These are phyloP conservation scores for Cosmia pyralina DNA, from an alignment of 2,888 invertebrate genomes.

Conservation along the genomic window DNA sequence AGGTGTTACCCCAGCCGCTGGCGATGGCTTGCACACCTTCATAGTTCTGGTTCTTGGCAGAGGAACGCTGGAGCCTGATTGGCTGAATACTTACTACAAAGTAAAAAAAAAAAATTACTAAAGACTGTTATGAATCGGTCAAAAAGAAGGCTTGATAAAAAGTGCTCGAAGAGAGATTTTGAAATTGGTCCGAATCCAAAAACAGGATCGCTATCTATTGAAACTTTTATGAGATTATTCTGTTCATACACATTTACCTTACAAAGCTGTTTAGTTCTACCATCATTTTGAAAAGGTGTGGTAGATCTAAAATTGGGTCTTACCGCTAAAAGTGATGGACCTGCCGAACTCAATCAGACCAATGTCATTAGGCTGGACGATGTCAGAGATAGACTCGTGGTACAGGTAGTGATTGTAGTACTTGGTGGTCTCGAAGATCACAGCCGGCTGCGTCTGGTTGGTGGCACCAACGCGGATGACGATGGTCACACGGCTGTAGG, in stretches of 20 bases:
- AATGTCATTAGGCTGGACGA: conserved; percentile 78
- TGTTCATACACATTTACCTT: neutral
- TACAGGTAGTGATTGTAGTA: conserved; percentile 77
- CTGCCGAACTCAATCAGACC: conserved; percentile 71
- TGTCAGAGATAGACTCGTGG: conserved; percentile 56
- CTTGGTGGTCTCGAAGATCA: conserved; percentile 75
- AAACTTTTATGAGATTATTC: neutral
- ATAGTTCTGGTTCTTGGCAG: conserved; percentile 51
- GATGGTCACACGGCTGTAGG: conserved; percentile 71
- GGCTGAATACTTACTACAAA: conserved; percentile 54
- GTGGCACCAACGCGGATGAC: conserved; percentile 73
- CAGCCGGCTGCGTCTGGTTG: conserved; percentile 69
- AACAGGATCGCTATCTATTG: neutral
- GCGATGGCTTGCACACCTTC: conserved; percentile 32
- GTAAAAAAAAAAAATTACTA: neutral
- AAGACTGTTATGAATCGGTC: neutral
- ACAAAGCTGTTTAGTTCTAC: neutral
- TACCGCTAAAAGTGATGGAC: conserved; percentile 33
- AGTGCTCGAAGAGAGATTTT: neutral
- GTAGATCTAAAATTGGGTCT: neutral
- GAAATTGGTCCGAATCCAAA: neutral
- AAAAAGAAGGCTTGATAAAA: neutral
- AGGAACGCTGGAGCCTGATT: conserved; percentile 53
- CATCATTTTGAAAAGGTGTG: neutral
- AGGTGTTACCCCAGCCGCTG: conserved; percentile 63